Evolutionary conservation across 2,888 invertebrate species (phyloP).

Genomic region (Galerucella calmariensis): DNA sequence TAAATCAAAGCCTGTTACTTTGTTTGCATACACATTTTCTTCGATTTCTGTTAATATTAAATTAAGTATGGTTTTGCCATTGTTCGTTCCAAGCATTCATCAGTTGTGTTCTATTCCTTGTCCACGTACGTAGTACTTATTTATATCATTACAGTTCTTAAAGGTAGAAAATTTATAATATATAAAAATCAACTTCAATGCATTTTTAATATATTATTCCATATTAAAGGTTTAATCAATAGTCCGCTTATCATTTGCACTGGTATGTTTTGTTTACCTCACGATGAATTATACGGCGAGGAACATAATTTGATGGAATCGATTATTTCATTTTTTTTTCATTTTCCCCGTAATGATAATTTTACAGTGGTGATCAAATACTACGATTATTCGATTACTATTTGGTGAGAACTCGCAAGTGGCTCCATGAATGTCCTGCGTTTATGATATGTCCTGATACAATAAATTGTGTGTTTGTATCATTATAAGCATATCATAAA

Average conservation of each 20-base stretch:
- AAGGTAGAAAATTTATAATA: too few species aligned
- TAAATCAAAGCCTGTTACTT: too few species aligned
- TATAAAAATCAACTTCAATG: background rate
- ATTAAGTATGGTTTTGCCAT: too few species aligned
- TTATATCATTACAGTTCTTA: too few species aligned
- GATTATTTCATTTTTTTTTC: conserved; percentile 5
- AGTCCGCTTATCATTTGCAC: background rate
- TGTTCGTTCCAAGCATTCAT: too few species aligned
- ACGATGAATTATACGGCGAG: background rate
- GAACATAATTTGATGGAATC: background rate
- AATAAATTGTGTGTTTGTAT: conserved; percentile 50
- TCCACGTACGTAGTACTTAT: too few species aligned
- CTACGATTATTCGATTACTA: conserved; percentile 36
- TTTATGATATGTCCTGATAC: conserved; percentile 43
- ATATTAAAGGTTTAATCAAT: conserved; percentile 5
- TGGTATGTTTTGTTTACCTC: background rate
- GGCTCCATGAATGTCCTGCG: conserved; percentile 37
- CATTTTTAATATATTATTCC: background rate
- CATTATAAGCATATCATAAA: conserved; percentile 59
- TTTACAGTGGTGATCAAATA: conserved; percentile 33
- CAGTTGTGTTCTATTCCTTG: too few species aligned
- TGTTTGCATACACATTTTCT: too few species aligned
- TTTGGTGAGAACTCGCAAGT: conserved; percentile 53
- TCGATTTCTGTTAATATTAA: too few species aligned
- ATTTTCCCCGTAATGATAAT: conserved; percentile 25